Conservation (phyloP, 2,113 vertebrate species). For the Myrmecophaga tridactyla region DNA sequence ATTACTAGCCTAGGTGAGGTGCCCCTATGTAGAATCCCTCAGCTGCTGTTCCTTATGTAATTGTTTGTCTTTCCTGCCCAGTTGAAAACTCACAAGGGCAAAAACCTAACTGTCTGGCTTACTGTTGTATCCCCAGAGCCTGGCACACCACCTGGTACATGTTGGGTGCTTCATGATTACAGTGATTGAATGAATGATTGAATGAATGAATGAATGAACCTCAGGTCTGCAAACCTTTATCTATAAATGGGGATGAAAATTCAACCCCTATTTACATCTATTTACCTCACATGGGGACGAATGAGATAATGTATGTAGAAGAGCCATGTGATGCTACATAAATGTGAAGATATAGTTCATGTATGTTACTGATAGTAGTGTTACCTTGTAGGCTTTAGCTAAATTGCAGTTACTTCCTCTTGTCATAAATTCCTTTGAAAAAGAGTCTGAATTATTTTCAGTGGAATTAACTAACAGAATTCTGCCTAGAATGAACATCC, state of each 20-base stretch:
- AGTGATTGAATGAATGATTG: too few species aligned
- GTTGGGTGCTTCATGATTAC: not conserved
- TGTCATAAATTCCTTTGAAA: not conserved
- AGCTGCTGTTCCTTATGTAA: not conserved
- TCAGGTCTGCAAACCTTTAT: not conserved
- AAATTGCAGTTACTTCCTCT: not conserved
- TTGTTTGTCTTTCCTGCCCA: not conserved
- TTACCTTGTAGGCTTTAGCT: not conserved
- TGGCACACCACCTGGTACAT: not conserved
- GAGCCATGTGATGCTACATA: not conserved
- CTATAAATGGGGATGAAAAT: not conserved
- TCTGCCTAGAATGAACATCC: not conserved
- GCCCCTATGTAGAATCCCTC: not conserved
- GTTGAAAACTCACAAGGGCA: not conserved
- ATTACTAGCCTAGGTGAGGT: too few species aligned
- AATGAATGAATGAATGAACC: not conserved
- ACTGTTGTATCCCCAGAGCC: not conserved
- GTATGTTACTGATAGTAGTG: fast-evolving
- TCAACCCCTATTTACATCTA: not conserved
- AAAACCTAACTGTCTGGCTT: too few species aligned
- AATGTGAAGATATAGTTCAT: fast-evolving
- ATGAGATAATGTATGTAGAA: not conserved
- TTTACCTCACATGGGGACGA: not conserved
- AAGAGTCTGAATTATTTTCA: not conserved
- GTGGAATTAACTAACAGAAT: not conserved